These are phyloP conservation scores for Pyrgilauda ruficollis DNA, from an alignment of 2,113 vertebrate genomes.

Conservation along the genomic window DNA sequence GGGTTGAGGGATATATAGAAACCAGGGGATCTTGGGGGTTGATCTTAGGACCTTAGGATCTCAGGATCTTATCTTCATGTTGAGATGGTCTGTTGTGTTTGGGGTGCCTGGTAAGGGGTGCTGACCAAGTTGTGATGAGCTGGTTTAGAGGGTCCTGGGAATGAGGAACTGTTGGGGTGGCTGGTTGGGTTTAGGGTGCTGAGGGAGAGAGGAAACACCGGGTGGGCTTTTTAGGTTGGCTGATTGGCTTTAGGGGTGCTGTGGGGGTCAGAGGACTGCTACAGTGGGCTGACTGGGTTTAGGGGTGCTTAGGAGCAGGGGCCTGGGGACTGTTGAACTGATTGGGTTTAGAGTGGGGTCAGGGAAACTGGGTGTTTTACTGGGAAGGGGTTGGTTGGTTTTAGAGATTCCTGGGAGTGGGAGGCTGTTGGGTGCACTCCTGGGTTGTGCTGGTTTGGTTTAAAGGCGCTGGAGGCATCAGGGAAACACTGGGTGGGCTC, in stretches of 20 bases:
- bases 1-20: neutral
- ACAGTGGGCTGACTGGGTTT: neutral
- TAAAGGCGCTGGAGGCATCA: neutral
- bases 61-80: neutral
- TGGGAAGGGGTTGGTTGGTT: neutral
- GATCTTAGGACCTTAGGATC: neutral
- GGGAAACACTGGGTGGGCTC: neutral
- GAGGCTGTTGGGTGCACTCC: neutral
- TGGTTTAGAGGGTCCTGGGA: neutral
- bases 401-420: neutral
- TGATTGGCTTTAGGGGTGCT: neutral
- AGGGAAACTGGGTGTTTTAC: neutral
- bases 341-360: neutral
- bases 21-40: neutral
- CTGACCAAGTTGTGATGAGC: neutral
- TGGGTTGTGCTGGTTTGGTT: neutral
- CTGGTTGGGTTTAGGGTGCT: neutral
- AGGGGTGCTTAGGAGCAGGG: neutral
- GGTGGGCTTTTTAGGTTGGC: neutral
- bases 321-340: neutral
- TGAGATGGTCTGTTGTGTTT: neutral
- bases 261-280: neutral
- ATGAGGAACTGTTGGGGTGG: neutral
- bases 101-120: neutral
- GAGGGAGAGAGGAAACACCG: neutral